Conservation (phyloP, 2,113 vertebrate species). For the Triplophysa tibetana region DNA sequence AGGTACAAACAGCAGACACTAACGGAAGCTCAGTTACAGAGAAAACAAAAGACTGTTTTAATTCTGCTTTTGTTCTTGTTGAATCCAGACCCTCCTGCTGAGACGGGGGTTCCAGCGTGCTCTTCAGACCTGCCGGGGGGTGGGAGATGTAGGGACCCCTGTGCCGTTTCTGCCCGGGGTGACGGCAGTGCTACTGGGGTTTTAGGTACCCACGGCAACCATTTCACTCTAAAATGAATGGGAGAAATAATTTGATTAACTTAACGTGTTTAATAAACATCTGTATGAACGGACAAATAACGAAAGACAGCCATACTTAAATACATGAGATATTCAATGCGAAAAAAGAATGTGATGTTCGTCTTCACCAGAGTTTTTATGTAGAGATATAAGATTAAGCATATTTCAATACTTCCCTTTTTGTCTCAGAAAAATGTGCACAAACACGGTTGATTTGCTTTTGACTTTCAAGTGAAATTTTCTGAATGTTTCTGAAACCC, state of each 20-base stretch:
- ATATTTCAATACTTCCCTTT: no score
- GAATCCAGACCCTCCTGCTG: constrained; percentile 55
- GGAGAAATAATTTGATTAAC: neutral
- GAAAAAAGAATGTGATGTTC: no score
- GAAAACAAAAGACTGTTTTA: constrained; percentile 63
- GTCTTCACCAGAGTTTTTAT: no score
- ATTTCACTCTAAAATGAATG: constrained; percentile 57
- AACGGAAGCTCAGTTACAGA: constrained; percentile 6
- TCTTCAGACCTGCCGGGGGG: constrained; percentile 58
- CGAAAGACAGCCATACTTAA: neutral
- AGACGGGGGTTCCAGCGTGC: constrained; percentile 50
- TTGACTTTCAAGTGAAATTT: no score
- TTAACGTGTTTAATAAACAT: neutral
- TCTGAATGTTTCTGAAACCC: no score
- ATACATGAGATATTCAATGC: no score
- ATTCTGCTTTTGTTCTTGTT: constrained; percentile 63
- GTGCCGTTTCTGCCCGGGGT: constrained; percentile 66
- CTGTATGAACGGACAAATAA: neutral
- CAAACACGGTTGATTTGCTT: no score
- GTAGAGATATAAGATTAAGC: no score
- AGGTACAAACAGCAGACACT: constrained; percentile 55
- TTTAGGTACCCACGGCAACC: constrained; percentile 40
- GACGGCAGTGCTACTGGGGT: constrained; percentile 50
- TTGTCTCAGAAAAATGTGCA: no score
- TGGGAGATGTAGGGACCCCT: constrained; percentile 64